Percentiles rank a stretch among this genome's conserved stretches.
These are phyloP conservation scores for Formica exsecta DNA, from an alignment of 1,140 invertebrate species.

Conservation along the genomic window DNA sequence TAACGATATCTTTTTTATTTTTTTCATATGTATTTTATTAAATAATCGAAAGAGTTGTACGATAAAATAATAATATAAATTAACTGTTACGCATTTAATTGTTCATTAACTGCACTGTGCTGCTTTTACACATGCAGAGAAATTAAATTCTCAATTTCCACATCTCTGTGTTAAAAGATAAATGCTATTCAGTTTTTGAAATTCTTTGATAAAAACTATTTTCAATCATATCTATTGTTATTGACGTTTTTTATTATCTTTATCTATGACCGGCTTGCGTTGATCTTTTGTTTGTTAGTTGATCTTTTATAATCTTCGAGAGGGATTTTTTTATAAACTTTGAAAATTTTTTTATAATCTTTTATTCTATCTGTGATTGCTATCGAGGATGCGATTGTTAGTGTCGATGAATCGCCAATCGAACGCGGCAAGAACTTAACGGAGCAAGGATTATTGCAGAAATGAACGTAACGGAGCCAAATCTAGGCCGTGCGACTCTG, in stretches of 20 bases:
- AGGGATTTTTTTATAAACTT: too few species aligned
- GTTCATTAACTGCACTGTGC: neutral
- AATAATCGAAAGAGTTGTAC: neutral
- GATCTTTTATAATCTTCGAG: slow-evolving; percentile 34
- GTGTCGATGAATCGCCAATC: neutral
- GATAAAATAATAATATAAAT: neutral
- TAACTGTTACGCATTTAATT: neutral
- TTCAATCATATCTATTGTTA: slow-evolving; percentile 40
- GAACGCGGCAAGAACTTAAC: neutral
- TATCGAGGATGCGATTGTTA: slow-evolving; percentile 13
- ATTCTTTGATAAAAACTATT: slow-evolving; percentile 15
- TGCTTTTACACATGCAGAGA: neutral
- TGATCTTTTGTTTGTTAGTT: slow-evolving; percentile 42
- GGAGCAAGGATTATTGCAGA: slow-evolving; percentile 33
- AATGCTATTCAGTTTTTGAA: slow-evolving; percentile 15
- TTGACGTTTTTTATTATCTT: slow-evolving; percentile 42
- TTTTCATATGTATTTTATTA: neutral
- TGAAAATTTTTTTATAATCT: too few species aligned
- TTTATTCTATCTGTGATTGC: neutral
- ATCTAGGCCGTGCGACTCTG: slow-evolving; percentile 75
- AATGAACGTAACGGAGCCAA: slow-evolving; percentile 47
- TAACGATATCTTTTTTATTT: neutral
- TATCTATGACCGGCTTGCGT: neutral
- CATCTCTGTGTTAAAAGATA: neutral
- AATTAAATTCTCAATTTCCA: neutral